phyloP scores from a whole-genome alignment of 1,140 invertebrate genomes.

The Bombus fervidus region DNA sequence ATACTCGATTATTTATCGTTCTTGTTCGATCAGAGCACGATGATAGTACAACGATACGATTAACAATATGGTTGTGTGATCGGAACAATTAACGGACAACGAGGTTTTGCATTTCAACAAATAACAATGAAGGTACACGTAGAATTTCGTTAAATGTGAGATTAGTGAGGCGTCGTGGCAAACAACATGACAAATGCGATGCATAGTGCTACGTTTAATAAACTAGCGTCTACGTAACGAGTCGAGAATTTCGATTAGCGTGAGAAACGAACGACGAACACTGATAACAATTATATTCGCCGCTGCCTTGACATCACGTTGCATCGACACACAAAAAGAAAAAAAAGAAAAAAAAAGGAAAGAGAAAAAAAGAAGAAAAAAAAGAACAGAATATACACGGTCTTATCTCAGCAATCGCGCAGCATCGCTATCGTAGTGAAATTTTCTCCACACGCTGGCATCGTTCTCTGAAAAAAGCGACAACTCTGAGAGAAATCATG shows the following conservation, averaged over 20 bases:
- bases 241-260: not conserved
- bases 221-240: not conserved
- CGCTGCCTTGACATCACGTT: conserved; percentile 41
- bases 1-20: not conserved
- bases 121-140: not conserved
- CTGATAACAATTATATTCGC: not conserved
- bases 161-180: conserved; percentile 11
- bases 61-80: not conserved
- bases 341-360: not conserved
- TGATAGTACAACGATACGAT: not conserved
- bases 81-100: not conserved
- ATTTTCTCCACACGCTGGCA: not conserved
- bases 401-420: not conserved
- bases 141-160: not conserved
- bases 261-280: not conserved
- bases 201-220: not conserved
- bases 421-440: no score
- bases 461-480: not conserved
- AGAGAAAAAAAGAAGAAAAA: not conserved
- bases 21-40: no score
- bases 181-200: conserved; percentile 21
- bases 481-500: not conserved
- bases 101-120: not conserved
- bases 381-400: not conserved
- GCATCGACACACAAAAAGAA: not conserved